Base-by-base conservation (phyloP, 2,888 invertebrate species). In the Dinocampus coccinellae region DNA sequence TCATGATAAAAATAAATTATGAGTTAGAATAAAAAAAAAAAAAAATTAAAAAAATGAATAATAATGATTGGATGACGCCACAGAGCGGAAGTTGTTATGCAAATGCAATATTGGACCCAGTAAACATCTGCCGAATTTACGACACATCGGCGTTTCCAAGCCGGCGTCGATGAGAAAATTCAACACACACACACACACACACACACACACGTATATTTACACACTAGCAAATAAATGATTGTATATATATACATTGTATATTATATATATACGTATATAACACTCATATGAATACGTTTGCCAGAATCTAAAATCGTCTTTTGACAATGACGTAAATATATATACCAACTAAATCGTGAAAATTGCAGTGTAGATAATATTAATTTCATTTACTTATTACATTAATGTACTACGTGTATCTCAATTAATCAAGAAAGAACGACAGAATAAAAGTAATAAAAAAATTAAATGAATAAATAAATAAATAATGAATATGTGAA, bases 241-340 rank as follows among this genome's bases (percentile, higher is more conserved):
- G n/a, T n/a, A n/a, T n/a, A n/a, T n/a, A n/a, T n/a, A n/a, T n/a
- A n/a, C n/a, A n/a, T n/a, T n/a, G n/a, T n/a, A n/a, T n/a, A n/a
- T 33, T 11, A 33, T 11, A 11, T 22, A 61, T 11, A 39, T 22
- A n/a, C 1, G 16, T 47, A 47, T 7, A 47, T 47, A 47, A 52
- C 29, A 13, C 73, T 75, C 74, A 77, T 73, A 67, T 75, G 53
- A 74, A 73, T 65, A 77, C 79, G 79, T 80, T 80, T 83, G 84
- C 84, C 84, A 84, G 82, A 81, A 63, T 85, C 85, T 85, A 85
- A 85, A 85, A 85, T 78, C 83, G 84, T 85, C 83, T 80, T 78
- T 77, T 81, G 83, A 84, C 84, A 85, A 82, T 84, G 84, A 84
- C 85, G 84, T 79, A 84, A 84, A 82, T 47, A 47, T 47, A 84